phyloP scores from a whole-genome alignment of 2,888 invertebrate genomes.

The Tupiocoris notatus region DNA sequence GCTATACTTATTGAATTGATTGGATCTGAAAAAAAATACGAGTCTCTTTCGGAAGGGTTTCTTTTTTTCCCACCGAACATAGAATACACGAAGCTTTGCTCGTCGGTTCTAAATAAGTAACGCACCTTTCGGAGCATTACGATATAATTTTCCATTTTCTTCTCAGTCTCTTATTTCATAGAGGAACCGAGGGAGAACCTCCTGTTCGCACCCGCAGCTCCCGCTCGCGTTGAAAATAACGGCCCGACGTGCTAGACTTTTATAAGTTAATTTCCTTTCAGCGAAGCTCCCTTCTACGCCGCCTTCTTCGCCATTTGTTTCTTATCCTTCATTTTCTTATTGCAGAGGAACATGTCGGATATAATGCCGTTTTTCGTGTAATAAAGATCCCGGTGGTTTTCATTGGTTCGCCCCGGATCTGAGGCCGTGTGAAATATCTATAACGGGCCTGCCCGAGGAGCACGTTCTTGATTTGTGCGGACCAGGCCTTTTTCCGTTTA shows the following conservation, averaged over 20 bases:
- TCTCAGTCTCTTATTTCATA: slow-evolving; percentile 12
- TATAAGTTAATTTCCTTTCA: slow-evolving; percentile 36
- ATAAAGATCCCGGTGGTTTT: slow-evolving; percentile 32
- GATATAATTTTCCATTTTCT: slow-evolving; percentile 40
- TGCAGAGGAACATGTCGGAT: slow-evolving; percentile 14
- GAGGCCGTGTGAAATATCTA: slow-evolving; percentile 32
- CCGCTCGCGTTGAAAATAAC: slow-evolving; percentile 24
- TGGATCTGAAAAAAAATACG: too few species aligned
- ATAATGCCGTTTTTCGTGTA: slow-evolving; percentile 26
- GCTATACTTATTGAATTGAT: too few species aligned
- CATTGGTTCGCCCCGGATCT: slow-evolving; percentile 22
- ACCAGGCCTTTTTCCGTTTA: background rate
- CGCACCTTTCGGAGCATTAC: slow-evolving; percentile 10
- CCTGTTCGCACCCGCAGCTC: background rate
- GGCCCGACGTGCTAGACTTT: slow-evolving; percentile 38
- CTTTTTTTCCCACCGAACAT: too few species aligned
- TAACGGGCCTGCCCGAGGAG: slow-evolving; percentile 5
- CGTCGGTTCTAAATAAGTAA: background rate
- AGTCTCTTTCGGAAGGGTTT: too few species aligned
- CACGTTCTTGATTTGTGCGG: slow-evolving; percentile 39
- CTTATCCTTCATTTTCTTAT: background rate
- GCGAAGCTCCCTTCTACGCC: background rate
- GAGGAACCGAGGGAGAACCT: background rate
- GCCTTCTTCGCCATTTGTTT: background rate
- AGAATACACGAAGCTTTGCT: too few species aligned